Conservation (phyloP, 2,797 vertebrate species). For the Nasua narica region DNA sequence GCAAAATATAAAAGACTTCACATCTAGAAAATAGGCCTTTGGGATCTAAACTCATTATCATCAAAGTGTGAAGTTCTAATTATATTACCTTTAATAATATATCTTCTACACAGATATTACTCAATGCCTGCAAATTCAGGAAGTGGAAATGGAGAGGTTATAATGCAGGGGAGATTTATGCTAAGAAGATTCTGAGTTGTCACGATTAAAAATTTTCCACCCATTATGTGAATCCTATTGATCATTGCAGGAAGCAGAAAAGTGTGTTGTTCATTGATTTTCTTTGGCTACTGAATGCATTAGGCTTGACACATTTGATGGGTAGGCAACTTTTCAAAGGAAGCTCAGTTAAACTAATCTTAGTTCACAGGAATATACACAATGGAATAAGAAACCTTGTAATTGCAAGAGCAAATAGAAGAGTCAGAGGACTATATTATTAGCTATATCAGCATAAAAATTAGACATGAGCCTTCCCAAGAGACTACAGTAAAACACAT, state of each 20-base stretch:
- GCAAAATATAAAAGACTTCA: constrained; percentile 41
- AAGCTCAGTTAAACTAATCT: constrained; percentile 83
- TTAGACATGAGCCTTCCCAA: constrained; percentile 80
- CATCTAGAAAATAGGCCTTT: constrained; percentile 61
- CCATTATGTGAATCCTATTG: constrained; percentile 85
- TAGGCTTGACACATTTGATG: constrained; percentile 82
- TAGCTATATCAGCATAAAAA: constrained; percentile 83
- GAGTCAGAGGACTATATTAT: constrained; percentile 82
- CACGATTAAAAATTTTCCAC: constrained; percentile 84
- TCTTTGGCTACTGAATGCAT: constrained; percentile 83
- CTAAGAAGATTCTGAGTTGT: constrained; percentile 79
- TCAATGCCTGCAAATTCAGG: constrained; percentile 73
- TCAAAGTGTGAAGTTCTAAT: constrained; percentile 79
- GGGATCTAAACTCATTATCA: constrained; percentile 72
- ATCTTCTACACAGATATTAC: constrained; percentile 77
- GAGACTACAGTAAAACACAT: constrained; percentile 78
- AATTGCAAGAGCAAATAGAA: constrained; percentile 84
- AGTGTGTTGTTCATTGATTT: constrained; percentile 86
- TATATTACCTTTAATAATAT: constrained; percentile 77
- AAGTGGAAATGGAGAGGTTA: constrained; percentile 78
- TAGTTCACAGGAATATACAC: constrained; percentile 83
- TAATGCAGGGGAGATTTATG: constrained; percentile 82
- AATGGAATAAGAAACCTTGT: constrained; percentile 82
- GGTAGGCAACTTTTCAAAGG: constrained; percentile 84
- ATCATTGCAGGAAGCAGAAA: constrained; percentile 84